Evolutionary conservation across 1,140 invertebrate genomes (phyloP).

Genomic region (Zaprionus vittiger): DNA sequence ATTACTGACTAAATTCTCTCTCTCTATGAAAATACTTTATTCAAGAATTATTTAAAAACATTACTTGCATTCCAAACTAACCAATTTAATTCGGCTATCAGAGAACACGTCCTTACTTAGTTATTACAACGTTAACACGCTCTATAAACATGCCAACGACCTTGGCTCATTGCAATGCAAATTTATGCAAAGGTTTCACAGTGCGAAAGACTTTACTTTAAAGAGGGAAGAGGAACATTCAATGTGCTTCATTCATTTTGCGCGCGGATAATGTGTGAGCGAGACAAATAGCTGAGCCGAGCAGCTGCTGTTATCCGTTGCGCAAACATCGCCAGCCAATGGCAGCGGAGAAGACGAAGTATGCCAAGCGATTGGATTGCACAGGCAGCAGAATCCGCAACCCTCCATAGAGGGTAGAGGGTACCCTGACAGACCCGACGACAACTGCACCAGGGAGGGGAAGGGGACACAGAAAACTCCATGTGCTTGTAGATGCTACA

Average conservation of each 20-base stretch:
- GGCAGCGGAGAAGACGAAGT: constrained; percentile 17
- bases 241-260: constrained; percentile 59
- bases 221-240: constrained; percentile 2
- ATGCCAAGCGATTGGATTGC: constrained; percentile 29
- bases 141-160: constrained; percentile 48
- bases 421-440: background rate
- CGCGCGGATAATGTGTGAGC: constrained; percentile 66
- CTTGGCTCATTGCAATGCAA: constrained; percentile 61
- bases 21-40: background rate
- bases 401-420: background rate
- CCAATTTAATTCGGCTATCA: background rate
- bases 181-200: constrained; percentile 57
- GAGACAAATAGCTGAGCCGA: constrained; percentile 50
- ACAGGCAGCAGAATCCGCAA: constrained; percentile 21
- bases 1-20: too few species aligned
- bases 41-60: background rate
- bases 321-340: constrained; percentile 45
- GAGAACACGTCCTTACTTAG: background rate
- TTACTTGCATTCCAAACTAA: background rate
- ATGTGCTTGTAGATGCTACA: constrained; percentile 21
- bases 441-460: constrained; percentile 42
- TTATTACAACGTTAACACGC: constrained; percentile 33
- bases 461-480: constrained; percentile 6
- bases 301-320: constrained; percentile 46
- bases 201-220: constrained; percentile 34